phyloP scores from a whole-genome alignment of 2,797 vertebrate genomes.

The Lutjanus campechanus region DNA sequence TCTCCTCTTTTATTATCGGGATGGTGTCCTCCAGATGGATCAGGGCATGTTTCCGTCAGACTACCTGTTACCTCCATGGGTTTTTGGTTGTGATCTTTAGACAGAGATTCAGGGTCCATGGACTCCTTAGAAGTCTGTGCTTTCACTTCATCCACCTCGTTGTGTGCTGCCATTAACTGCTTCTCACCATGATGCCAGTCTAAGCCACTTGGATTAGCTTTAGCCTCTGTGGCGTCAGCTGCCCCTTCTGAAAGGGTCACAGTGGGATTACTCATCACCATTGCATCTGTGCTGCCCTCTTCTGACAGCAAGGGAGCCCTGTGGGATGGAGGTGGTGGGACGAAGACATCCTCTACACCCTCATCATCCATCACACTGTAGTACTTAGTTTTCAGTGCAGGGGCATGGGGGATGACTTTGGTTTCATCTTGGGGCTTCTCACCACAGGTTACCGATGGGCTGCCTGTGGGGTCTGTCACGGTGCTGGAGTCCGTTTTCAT shows the following conservation, averaged over 20 bases:
- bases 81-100: constrained; percentile 39
- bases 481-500: constrained; percentile 56
- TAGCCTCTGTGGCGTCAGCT: constrained; percentile 73
- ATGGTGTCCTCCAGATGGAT: constrained; percentile 16
- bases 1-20: constrained; percentile 13
- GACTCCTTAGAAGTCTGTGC: constrained; percentile 35
- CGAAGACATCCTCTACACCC: constrained; percentile 54
- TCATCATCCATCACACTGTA: constrained; percentile 58
- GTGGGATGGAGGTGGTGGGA: constrained; percentile 23
- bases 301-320: constrained; percentile 34
- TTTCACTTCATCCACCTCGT: constrained; percentile 53
- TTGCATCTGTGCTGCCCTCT: constrained; percentile 50
- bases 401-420: no score
- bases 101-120: constrained; percentile 19
- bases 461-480: neutral
- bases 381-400: constrained; percentile 16
- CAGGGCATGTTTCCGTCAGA: constrained; percentile 33
- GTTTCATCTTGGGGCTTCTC: constrained; percentile 16
- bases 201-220: constrained; percentile 77
- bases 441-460: neutral
- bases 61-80: constrained; percentile 20
- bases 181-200: constrained; percentile 64
- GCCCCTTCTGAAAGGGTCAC: constrained; percentile 62
- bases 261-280: constrained; percentile 49
- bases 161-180: constrained; percentile 58